Evolutionary conservation across 2,113 vertebrate species (phyloP).

Genomic region (Bufo bufo): DNA sequence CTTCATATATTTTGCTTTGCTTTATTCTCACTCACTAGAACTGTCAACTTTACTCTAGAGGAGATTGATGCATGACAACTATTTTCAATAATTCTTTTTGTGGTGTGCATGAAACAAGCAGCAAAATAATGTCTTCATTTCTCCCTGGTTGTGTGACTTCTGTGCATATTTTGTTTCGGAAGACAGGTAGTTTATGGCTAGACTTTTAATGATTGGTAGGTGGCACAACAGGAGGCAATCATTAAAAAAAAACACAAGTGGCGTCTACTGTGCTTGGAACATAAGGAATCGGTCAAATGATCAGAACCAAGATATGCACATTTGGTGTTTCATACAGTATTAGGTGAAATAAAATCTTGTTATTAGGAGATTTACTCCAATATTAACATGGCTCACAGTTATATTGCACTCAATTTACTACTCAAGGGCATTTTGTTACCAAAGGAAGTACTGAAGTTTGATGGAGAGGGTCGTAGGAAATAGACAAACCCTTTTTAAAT

Average conservation of each 20-base stretch:
- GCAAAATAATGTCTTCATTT: constrained; percentile 46
- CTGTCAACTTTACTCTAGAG: constrained; percentile 46
- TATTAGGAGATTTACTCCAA: not conserved
- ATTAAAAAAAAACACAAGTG: constrained; percentile 16
- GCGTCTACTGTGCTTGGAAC: not conserved
- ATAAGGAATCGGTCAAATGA: not conserved
- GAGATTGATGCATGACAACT: constrained; percentile 47
- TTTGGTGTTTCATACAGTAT: not conserved
- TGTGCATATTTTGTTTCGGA: constrained; percentile 27
- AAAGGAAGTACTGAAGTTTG: not conserved
- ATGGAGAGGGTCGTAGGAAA: not conserved
- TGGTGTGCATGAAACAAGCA: constrained; percentile 35
- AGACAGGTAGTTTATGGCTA: constrained; percentile 27
- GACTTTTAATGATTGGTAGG: constrained; percentile 35
- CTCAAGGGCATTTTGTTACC: not conserved
- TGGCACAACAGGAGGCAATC: constrained; percentile 4
- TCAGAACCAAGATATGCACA: not conserved
- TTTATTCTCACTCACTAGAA: constrained; percentile 39
- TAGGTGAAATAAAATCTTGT: not conserved
- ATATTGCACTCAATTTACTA: not conserved
- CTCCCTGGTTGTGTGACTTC: constrained; percentile 10
- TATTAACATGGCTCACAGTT: not conserved
- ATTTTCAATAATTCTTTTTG: constrained; percentile 53
- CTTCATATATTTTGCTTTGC: constrained; percentile 48
- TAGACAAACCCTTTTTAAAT: not conserved